Conservation (phyloP, 2,113 vertebrate species). For the Pluvianellus socialis region DNA sequence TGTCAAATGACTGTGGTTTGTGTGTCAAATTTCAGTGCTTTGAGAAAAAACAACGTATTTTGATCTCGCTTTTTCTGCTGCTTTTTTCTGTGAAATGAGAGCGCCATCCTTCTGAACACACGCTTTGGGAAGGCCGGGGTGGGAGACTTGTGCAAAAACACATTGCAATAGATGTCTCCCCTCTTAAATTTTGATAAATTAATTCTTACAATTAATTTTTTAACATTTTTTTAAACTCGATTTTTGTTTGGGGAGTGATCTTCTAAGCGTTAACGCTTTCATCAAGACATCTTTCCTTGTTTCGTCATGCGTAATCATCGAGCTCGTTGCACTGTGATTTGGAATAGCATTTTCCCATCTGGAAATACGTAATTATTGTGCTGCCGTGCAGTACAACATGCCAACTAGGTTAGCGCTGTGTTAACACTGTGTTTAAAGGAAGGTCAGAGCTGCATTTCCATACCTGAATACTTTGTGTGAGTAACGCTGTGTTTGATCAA, state of each 20-base stretch:
- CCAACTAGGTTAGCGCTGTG: background rate
- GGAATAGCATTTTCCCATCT: background rate
- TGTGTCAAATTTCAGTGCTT: background rate
- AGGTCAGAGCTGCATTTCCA: background rate
- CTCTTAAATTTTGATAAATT: too few species aligned
- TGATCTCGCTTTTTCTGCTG: background rate
- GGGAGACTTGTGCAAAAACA: too few species aligned
- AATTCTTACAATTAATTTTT: too few species aligned
- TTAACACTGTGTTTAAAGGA: background rate
- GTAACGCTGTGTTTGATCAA: background rate
- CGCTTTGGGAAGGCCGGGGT: too few species aligned
- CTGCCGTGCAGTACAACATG: background rate
- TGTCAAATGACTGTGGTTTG: background rate
- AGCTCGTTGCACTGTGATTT: background rate
- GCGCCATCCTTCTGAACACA: rapidly evolving
- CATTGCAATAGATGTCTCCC: too few species aligned
- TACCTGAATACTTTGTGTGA: background rate
- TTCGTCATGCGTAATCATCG: background rate
- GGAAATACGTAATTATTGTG: background rate
- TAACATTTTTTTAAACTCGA: too few species aligned
- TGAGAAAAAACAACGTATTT: rapidly evolving
- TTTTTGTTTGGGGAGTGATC: background rate
- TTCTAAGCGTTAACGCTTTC: background rate
- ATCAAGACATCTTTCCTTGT: background rate
- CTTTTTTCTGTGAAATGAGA: background rate